Base-by-base conservation (phyloP, 2,113 vertebrate genomes). In the Alethe castanea region DNA sequence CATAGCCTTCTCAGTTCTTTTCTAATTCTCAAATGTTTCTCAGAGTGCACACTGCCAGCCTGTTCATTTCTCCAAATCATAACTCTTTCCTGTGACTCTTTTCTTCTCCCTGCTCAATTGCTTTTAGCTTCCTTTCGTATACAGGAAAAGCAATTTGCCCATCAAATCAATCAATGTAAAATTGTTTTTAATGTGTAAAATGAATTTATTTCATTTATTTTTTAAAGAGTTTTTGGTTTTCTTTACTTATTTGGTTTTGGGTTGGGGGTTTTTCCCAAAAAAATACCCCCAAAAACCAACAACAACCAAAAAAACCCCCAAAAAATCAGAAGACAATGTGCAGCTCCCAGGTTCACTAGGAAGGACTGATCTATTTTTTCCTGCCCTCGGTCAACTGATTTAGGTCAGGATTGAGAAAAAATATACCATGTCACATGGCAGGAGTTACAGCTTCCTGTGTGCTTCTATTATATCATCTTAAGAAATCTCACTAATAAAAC, bases 401-500 rank as follows among this genome's bases (percentile, higher is more conserved):
- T 91, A 92, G 81, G 78, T 87, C 87, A 95, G n/a, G 33, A 57
- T 2, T 66, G 36, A 31, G 57, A 95, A 93, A 85, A 92, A 73
- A 48, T 13, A 18, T 15, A 85, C 19, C 14, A 65, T 81, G 70
- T 90, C 70, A 83, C 38, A 86, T 77, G 59, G 42, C 59, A 90
- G 29, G 38, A 80, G 29, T 70, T 94, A 82, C 7, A 7, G 29
- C 17, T 80, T 91, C 67, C 85, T 83, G 29, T 35, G 35, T 77
- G 35, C 35, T 93, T 66, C 62, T 88, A 86, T 76, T 81, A 65
- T 77, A 88, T 80, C 67, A 86, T 56, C 64, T 86, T 54, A 83
- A 90, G 72, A 94, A 83, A 90, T 70, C 59, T 48, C 72, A 78
- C 88, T 90, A 92, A 95, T 90, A 96, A 96, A 91, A 70, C 19